phyloP scores from a whole-genome alignment of 2,888 invertebrate genomes.

The Dorcus hopei region DNA sequence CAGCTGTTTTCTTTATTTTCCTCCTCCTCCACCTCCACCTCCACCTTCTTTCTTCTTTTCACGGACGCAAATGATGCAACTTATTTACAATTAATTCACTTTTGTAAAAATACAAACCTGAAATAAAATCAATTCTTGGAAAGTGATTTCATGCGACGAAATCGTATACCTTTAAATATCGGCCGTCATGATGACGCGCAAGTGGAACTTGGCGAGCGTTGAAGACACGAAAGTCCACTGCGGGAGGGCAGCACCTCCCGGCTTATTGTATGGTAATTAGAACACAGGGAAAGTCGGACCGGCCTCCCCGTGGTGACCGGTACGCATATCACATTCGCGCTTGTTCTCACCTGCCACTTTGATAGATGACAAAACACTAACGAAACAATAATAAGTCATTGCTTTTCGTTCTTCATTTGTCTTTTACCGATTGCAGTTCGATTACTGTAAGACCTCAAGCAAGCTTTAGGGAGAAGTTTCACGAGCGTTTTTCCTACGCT shows the following conservation, averaged over 20 bases:
- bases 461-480: too few relatives aligned
- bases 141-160: too few relatives aligned
- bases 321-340: constrained; percentile 17
- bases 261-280: constrained; percentile 45
- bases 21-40: too few relatives aligned
- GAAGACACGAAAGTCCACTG: constrained; percentile 35
- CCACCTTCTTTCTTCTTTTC: too few relatives aligned
- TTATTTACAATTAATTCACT: too few relatives aligned
- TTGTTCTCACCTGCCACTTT: constrained; percentile 35
- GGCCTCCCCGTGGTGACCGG: constrained; percentile 29
- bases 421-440: constrained; percentile 4
- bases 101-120: too few relatives aligned
- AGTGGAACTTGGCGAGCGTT: constrained; percentile 11
- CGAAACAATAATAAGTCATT: constrained; percentile 11
- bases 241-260: constrained; percentile 42
- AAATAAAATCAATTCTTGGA: too few relatives aligned
- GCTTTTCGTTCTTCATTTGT: constrained; percentile 8
- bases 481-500: neutral
- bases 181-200: constrained; percentile 17
- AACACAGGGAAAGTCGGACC: constrained; percentile 39
- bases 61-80: too few relatives aligned
- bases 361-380: constrained; percentile 26
- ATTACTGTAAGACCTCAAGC: neutral
- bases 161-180: too few relatives aligned
- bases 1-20: neutral